These are phyloP conservation scores for Petrosia ficiformis DNA, from an alignment of 37 sponge, comb jelly and placozoan genomes.

Conservation along the genomic window DNA sequence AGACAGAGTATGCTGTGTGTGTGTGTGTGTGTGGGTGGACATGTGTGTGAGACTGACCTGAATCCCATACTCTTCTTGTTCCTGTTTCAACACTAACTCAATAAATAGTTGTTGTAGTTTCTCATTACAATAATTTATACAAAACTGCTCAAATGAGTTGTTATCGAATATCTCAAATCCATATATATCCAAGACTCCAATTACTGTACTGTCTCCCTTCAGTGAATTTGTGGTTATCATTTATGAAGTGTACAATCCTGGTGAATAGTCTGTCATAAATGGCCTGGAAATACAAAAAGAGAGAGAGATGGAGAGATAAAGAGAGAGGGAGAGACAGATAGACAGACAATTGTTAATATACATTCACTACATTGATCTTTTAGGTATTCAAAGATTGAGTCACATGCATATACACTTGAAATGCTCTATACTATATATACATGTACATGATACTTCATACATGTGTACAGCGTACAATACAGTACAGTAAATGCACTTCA, in stretches of 20 bases:
- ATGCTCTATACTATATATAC: no score
- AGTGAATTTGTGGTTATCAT: conserved; percentile 22
- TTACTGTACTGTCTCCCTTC: conserved; percentile 42
- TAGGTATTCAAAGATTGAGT: no score
- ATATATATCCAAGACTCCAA: conserved; percentile 84
- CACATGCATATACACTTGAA: no score
- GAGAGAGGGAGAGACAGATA: no score
- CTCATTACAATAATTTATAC: conserved; percentile 99
- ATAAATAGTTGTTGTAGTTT: conserved; percentile 97
- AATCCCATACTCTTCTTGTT: conserved; percentile 89
- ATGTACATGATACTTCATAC: no score
- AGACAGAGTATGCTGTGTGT: no score
- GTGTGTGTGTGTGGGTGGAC: conserved; percentile 28
- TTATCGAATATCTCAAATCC: conserved; percentile 83
- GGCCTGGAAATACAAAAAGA: no score
- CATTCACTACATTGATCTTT: no score
- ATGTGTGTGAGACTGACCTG: conserved; percentile 66
- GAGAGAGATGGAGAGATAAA: no score
- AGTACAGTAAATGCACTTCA: no score
- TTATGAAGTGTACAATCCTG: conserved; percentile 70
- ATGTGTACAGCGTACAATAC: no score
- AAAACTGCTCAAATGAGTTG: conserved; percentile 97
- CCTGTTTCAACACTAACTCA: conserved; percentile 69
- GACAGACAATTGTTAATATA: neutral
- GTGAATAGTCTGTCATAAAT: conserved; percentile 77